Evolutionary conservation across 2,113 vertebrate genomes (phyloP), one percentile per base, ranked within the genome.

Genomic region (Pantherophis guttatus): DNA sequence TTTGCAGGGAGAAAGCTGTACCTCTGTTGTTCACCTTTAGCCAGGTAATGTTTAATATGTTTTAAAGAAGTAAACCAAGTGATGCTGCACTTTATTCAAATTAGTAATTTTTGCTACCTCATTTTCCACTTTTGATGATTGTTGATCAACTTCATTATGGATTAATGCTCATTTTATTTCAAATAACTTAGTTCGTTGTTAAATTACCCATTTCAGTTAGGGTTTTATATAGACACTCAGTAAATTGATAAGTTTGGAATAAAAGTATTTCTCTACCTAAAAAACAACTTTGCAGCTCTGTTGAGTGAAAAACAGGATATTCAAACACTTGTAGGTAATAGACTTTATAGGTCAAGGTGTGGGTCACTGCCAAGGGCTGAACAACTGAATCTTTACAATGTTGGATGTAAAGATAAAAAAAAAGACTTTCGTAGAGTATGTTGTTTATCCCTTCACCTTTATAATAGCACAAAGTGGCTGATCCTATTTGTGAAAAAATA

Each of bases 291-390:
- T 85, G 90, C 90, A 95, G 93, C 93, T 17, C 92, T 90, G 62
- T 93, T 91, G 87, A 94, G 90, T 92, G 88, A 94, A 90, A 93
- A 86, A 52, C 93, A 94, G 96, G 94, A 88, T 87, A 95, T 92
- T 90, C 23, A 95, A 91, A 93, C 93, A 93, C 90, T 91, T 93
- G 95, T 95, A 95, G 95, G 62, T 94, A 95, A 95, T 91, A 91
- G 62, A 93, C 93, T 93, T 93, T 57, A 81, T 86, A 97, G 96
- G 95, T 96, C 95, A 96, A 92, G 94, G 94, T 93, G 96, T 95
- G 95, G 95, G 96, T 96, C 97, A 96, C 0, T 0, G 91, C 91
- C 94, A 96, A 95, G 93, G 94, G 93, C 87, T 88, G 95, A 96
- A 93, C 86, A 92, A 93, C 94, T 95, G 94, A 96, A 86, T 96